A percentile compares a stretch with the other conserved stretches of the same genome.
Evolutionary conservation across 2,888 invertebrate species (phyloP).

Genomic region (Dicycla oo): DNA sequence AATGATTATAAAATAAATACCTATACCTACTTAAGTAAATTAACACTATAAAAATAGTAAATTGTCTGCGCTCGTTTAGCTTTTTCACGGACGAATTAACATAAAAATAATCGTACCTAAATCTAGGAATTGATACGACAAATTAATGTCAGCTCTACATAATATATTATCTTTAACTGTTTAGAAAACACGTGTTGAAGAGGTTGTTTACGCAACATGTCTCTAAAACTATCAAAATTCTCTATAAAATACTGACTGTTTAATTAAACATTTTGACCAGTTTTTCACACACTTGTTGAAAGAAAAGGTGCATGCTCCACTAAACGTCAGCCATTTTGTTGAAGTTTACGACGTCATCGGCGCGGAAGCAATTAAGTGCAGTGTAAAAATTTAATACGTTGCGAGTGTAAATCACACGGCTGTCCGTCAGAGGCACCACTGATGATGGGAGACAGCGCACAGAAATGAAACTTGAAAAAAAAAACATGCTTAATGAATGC

Average conservation of each 20-base stretch:
- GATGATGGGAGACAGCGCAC: constrained; percentile 60
- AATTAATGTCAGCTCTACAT: no score
- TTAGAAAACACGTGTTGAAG: no score
- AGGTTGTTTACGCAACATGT: background rate
- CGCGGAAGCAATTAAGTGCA: constrained; percentile 82
- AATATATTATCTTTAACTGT: no score
- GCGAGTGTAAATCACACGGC: constrained; percentile 72
- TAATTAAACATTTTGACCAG: constrained; percentile 15
- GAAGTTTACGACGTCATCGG: constrained; percentile 71
- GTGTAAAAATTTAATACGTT: constrained; percentile 79
- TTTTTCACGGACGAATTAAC: no score
- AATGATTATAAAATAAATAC: no score
- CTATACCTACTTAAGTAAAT: no score
- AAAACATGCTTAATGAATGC: no score
- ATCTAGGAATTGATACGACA: no score
- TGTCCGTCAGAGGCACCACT: constrained; percentile 69
- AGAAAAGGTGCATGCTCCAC: constrained; percentile 56
- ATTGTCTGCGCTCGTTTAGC: no score
- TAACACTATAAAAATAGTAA: no score
- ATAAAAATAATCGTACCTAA: no score
- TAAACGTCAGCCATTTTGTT: constrained; percentile 54
- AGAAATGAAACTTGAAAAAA: background rate
- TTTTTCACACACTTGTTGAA: constrained; percentile 46
- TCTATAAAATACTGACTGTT: background rate
- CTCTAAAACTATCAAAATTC: background rate